A percentile compares a stretch with the other conserved stretches of the same genome.
Evolutionary conservation across 2,113 vertebrate genomes (phyloP).

Genomic region (Callipepla californica): DNA sequence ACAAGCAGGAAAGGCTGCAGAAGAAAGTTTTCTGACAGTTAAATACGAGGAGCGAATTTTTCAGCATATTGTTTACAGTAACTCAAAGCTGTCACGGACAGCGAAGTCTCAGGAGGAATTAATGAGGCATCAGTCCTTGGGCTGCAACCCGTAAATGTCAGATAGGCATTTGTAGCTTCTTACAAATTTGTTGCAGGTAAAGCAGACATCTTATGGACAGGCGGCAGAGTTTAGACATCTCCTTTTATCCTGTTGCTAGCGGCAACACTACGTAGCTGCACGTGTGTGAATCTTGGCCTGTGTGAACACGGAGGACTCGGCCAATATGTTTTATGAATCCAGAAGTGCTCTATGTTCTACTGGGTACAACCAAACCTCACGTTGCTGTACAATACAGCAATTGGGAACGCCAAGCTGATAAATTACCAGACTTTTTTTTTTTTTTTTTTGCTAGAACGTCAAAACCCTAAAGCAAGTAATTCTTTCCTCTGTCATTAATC

Average conservation of each 20-base stretch:
- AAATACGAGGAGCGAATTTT: conserved; percentile 11
- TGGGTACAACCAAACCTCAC: background rate
- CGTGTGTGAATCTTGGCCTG: background rate
- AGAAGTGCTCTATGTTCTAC: background rate
- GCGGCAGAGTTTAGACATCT: background rate
- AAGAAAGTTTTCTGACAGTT: conserved; percentile 17
- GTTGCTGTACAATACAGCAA: background rate
- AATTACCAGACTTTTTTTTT: background rate
- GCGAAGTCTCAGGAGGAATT: background rate
- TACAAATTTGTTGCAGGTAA: conserved; percentile 9
- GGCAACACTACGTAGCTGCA: background rate
- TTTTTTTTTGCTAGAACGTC: background rate
- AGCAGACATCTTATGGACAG: conserved; percentile 1
- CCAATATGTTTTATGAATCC: background rate
- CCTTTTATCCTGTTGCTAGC: background rate
- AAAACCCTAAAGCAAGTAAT: background rate
- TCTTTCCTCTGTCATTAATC: background rate
- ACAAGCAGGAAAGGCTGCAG: background rate
- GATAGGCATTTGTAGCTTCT: background rate
- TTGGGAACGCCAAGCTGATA: background rate
- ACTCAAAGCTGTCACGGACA: background rate
- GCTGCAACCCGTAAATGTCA: conserved; percentile 18
- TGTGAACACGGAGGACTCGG: background rate
- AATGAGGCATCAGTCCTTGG: background rate
- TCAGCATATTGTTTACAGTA: conserved; percentile 40